Base-by-base conservation (phyloP, 1,140 invertebrate genomes). In the Drosophila serrata region DNA sequence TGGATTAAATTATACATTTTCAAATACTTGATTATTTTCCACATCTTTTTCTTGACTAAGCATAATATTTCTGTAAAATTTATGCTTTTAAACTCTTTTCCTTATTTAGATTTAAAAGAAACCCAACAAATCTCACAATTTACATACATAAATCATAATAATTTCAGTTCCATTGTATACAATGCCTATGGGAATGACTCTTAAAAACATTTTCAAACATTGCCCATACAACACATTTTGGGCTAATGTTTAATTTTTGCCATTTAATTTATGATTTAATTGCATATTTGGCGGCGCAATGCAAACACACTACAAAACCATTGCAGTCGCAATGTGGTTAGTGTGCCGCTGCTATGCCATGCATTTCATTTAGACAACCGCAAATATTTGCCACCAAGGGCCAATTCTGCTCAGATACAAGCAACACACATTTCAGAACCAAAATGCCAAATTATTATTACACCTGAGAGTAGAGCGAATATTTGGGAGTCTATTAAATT, bases 291-390 rank as follows among this genome's bases (percentile, higher is more conserved):
- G 67, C 53, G 69, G 58, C 63, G 42, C 63, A 75, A 63, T 86
- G 59, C 59, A 68, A 75, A 82, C 49, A 35, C n/a, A 37, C 40
- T 42, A 31, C 33, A 19, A 19, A 22, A 31, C 58, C 57, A 55
- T 6, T 1, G 27, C 9, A 17, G 48, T 29, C 19, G n/a, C 31
- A 24, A 24, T 62, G 56, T 49, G 61, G 53, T 49, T 22, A 15
- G 49, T 35, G 17, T 53, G 49, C 31, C 27, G 29, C 35, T 45
- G 53, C 27, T 13, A 78, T 65, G 77, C 77, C 77, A 63, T 70
- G 85, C 85, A 88, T 88, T 88, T 84, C 85, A 88, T 88, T 88
- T 81, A 85, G 85, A 88, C 84, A 88, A 90, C 85, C 85, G 77
- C 85, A 88, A 88, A 88, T 90, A 88, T 90, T 88, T 90, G 73